phyloP scores from a whole-genome alignment of 2,797 vertebrate species.

The Hoplostethus mediterraneus region DNA sequence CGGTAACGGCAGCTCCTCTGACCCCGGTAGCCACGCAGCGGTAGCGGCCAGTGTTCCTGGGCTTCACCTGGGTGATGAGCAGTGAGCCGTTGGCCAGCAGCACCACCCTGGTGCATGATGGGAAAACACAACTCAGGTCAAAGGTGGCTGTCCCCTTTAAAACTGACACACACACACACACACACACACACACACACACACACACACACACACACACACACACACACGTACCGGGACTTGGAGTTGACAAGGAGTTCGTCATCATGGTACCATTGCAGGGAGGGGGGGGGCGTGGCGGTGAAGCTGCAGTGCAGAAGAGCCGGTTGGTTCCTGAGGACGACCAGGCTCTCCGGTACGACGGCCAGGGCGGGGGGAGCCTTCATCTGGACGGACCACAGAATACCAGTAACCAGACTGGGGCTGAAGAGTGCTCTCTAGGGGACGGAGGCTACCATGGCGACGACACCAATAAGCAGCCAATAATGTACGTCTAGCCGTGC shows the following conservation, averaged over 20 bases:
- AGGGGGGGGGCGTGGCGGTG: conserved; percentile 85
- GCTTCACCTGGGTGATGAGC: conserved; percentile 87
- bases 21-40: conserved; percentile 86
- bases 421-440: too few relatives aligned
- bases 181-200: too few relatives aligned
- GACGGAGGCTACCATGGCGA: too few relatives aligned
- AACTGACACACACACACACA: too few relatives aligned
- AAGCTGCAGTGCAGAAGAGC: conserved; percentile 90
- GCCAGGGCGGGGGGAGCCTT: conserved; percentile 86
- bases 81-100: conserved; percentile 89
- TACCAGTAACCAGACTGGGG: too few relatives aligned
- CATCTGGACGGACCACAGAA: conserved; percentile 70
- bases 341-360: conserved; percentile 84
- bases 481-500: too few relatives aligned
- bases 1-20: conserved; percentile 79
- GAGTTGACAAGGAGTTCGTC: conserved; percentile 82
- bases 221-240: conserved; percentile 82
- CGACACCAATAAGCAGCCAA: too few relatives aligned
- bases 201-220: too few relatives aligned
- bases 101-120: conserved; percentile 65
- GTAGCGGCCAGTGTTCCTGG: conserved; percentile 86
- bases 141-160: too few relatives aligned
- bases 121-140: too few relatives aligned
- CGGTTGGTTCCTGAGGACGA: conserved; percentile 87
- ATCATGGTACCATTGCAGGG: conserved; percentile 87